Base-by-base conservation (phyloP, 1,140 invertebrate genomes). In the Tachypleus tridentatus region DNA sequence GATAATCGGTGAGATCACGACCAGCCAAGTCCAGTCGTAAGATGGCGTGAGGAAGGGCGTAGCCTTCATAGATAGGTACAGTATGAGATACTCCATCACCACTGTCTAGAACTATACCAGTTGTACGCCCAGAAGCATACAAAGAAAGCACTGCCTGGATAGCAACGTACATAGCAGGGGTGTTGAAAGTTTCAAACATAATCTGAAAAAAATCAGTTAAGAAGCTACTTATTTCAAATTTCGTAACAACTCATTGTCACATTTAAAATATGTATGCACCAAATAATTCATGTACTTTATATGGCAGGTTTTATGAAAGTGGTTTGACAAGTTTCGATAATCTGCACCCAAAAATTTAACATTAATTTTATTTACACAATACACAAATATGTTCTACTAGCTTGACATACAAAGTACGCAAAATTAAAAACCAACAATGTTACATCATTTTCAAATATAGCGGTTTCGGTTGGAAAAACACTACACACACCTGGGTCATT, bases 21-120 rank as follows among this genome's bases (percentile, higher is more conserved):
- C 90, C 90, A 71, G 91, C 89, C 78, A 93, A 82, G 78, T 93
- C 89, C 76, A 91, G 77, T 82, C 90, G 85, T 61, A 88, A 82
- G 79, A 93, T 92, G 77, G 88, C 89, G 76, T 92, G 88, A 58
- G 89, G 89, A 70, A 92, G 79, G 64, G 88, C 87, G 77, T 91
- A 91, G 78, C 89, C 87, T 74, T 82, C 79, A 65, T 82, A 83
- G 70, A 80, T 79, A 8, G 81, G 81, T 5, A 82, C 81, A 64
- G 80, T 81, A 72, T 82, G 81, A 62, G 79, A 79, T 61, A 82
- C 80, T 74, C 82, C 82, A 72, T 83, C 81, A 65, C 82, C 81
- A 61, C 78, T 78, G 65, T 82, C 80, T 5, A 82, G 68, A 1
- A 83, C 81, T 56, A 82, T 76, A 72, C 81, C 81, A 59, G 82